Percentiles rank a stretch among this genome's conserved stretches.
Evolutionary conservation across 2,797 vertebrate species (phyloP).

Genomic region (Podargus strigoides): DNA sequence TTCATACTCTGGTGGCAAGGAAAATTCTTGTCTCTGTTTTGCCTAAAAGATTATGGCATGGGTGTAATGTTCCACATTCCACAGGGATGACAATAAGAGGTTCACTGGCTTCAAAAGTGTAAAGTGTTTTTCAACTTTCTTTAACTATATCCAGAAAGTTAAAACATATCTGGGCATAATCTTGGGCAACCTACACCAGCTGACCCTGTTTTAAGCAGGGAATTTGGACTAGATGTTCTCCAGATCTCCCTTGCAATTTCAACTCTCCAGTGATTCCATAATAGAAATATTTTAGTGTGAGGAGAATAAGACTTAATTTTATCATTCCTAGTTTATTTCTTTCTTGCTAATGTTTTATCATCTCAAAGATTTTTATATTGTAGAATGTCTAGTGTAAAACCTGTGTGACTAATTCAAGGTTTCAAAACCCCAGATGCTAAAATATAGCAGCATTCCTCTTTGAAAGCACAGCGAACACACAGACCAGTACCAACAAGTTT

Average conservation of each 20-base stretch:
- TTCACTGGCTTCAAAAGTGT: background rate
- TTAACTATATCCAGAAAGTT: no score
- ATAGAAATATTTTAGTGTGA: background rate
- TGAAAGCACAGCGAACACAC: background rate
- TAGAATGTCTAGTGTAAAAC: background rate
- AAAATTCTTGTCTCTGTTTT: background rate
- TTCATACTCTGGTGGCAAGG: background rate
- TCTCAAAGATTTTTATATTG: background rate
- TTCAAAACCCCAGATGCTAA: background rate
- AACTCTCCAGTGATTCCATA: background rate
- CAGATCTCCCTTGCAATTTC: background rate
- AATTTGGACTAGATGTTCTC: background rate
- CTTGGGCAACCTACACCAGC: background rate
- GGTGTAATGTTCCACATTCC: background rate
- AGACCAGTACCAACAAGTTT: background rate
- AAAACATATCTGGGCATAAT: background rate
- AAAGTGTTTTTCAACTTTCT: no score
- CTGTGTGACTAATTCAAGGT: background rate
- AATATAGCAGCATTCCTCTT: background rate
- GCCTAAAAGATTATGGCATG: background rate
- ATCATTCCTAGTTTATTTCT: background rate
- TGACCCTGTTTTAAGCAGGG: background rate
- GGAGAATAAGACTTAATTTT: background rate
- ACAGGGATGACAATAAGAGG: background rate
- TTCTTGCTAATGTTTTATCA: background rate